Evolutionary conservation across 2,888 invertebrate species (phyloP).

Genomic region (Malthinus flaveolus): DNA sequence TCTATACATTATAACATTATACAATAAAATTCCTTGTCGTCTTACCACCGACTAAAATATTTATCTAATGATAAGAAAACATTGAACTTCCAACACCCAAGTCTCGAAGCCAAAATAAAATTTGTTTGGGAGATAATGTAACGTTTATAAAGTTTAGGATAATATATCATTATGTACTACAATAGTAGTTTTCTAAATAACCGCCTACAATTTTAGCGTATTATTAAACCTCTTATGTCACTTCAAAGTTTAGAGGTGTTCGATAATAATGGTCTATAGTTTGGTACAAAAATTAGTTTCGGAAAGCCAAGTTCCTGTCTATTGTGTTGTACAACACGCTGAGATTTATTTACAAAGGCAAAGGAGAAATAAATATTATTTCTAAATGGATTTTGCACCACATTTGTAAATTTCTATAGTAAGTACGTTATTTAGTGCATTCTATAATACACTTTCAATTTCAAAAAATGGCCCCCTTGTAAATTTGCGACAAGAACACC

Average conservation of each 20-base stretch:
- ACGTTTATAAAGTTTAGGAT: not conserved
- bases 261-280: not conserved
- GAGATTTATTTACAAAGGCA: too few relatives aligned
- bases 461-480: too few relatives aligned
- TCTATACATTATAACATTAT: too few relatives aligned
- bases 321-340: not conserved
- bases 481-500: too few relatives aligned
- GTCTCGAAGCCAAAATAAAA: not conserved
- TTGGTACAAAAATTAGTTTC: slow-evolving; percentile 1
- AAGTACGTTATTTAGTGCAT: too few relatives aligned
- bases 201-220: not conserved
- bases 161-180: not conserved
- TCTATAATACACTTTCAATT: too few relatives aligned
- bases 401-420: too few relatives aligned
- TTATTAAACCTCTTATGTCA: not conserved
- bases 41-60: slow-evolving; percentile 4
- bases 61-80: slow-evolving; percentile 3
- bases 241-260: slow-evolving; percentile 4
- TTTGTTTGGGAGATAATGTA: not conserved
- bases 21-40: slow-evolving; percentile 7
- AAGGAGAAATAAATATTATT: too few relatives aligned
- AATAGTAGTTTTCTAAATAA: not conserved
- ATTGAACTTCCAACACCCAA: not conserved
- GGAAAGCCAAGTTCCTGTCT: slow-evolving; percentile 4
- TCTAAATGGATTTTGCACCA: too few relatives aligned